These are phyloP conservation scores for Asteroscopus sphinx DNA, from an alignment of 2,888 invertebrate genomes.

Conservation along the genomic window DNA sequence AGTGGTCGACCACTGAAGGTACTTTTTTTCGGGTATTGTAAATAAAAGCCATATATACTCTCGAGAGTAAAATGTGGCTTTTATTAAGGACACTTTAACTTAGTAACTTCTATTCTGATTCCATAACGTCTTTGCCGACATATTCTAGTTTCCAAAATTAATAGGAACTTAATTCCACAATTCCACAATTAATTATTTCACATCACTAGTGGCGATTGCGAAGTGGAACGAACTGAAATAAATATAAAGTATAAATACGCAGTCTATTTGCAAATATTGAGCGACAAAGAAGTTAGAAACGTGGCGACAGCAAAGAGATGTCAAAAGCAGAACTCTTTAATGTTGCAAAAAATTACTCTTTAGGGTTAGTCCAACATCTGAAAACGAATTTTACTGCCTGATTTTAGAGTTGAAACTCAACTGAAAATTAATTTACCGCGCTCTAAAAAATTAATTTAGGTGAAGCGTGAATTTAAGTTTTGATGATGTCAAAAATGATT, in stretches of 20 bases:
- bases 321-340: constrained; percentile 55
- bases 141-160: no score
- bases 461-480: constrained; percentile 31
- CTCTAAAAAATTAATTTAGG: constrained; percentile 28
- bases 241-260: constrained; percentile 33
- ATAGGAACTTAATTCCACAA: no score
- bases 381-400: constrained; percentile 13
- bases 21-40: no score
- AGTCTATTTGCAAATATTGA: constrained; percentile 53
- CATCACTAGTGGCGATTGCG: neutral
- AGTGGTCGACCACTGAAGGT: no score
- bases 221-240: constrained; percentile 25
- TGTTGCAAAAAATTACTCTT: constrained; percentile 49
- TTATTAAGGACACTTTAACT: no score
- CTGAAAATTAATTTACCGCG: no score
- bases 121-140: no score
- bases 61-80: no score
- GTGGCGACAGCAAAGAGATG: constrained; percentile 58
- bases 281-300: constrained; percentile 57
- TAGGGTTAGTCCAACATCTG: constrained; percentile 13
- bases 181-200: no score
- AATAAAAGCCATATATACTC: no score
- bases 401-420: constrained; percentile 28
- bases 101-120: no score
- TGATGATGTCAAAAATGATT: constrained; percentile 34